These are phyloP conservation scores for Caracal caracal DNA, from an alignment of 2,113 vertebrate genomes.

Conservation along the genomic window DNA sequence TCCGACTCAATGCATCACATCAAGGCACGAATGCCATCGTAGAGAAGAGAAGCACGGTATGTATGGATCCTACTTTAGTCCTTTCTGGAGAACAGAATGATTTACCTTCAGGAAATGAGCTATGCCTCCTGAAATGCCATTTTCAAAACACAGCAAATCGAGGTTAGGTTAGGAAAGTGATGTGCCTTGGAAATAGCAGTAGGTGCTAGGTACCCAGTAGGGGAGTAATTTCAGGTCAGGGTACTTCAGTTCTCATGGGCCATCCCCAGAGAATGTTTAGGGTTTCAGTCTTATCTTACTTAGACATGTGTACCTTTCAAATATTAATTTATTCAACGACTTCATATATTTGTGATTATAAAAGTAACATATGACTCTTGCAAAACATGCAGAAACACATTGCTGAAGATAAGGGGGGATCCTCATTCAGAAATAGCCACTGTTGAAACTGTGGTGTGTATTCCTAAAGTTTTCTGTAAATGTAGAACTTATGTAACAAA, in stretches of 20 bases:
- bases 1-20: neutral
- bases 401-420: neutral
- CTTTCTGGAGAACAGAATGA: neutral
- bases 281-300: neutral
- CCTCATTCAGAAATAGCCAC: neutral
- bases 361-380: neutral
- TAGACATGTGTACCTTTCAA: neutral
- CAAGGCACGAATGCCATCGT: neutral
- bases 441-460: neutral
- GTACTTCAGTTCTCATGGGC: neutral
- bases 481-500: neutral
- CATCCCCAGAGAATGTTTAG: neutral
- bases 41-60: neutral
- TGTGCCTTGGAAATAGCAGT: neutral
- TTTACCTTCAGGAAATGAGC: neutral
- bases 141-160: neutral
- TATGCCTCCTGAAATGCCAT: neutral
- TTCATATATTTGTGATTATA: neutral
- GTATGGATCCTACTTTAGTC: neutral
- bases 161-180: neutral
- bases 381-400: neutral
- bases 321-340: neutral
- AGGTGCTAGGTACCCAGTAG: fast-evolving
- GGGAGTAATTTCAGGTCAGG: neutral
- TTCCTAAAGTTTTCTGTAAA: neutral